A percentile compares a stretch with the other conserved stretches of the same genome.
Conservation (phyloP, 30 jellyfish, hydroid and myxozoan genomes). For the Rhopilema esculentum region DNA sequence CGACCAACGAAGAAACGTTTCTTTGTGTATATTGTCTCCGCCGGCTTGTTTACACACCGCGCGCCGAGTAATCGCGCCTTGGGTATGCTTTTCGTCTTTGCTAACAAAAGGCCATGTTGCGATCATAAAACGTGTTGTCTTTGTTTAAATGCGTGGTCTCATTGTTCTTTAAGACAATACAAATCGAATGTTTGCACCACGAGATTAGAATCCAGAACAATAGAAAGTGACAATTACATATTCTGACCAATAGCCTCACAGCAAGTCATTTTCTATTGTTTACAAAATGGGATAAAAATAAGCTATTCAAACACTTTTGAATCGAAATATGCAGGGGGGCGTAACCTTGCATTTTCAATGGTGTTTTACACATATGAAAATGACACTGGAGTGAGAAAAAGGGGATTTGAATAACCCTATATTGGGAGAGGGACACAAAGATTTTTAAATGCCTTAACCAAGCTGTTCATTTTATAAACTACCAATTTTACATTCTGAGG, state of each 20-base stretch:
- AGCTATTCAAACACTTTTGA: constrained; percentile 33
- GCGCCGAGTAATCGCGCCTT: constrained; percentile 13
- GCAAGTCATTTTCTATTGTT: constrained; percentile 64
- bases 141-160: constrained; percentile 58
- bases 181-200: constrained; percentile 62
- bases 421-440: too few species aligned
- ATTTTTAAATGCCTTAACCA: too few species aligned
- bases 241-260: constrained; percentile 37
- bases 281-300: constrained; percentile 12
- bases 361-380: neutral
- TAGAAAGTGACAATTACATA: constrained; percentile 22
- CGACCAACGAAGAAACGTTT: neutral
- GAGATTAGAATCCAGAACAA: constrained; percentile 26
- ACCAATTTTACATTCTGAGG: too few species aligned
- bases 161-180: constrained; percentile 43
- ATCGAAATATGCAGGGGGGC: neutral
- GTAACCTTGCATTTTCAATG: neutral
- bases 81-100: neutral
- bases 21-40: neutral
- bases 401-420: too few species aligned
- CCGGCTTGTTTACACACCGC: neutral
- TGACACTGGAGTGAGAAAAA: neutral
- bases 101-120: constrained; percentile 63
- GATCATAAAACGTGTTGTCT: constrained; percentile 47
- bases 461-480: too few species aligned